phyloP scores from a whole-genome alignment of 2,113 vertebrate species.

The Scolopax mira region DNA sequence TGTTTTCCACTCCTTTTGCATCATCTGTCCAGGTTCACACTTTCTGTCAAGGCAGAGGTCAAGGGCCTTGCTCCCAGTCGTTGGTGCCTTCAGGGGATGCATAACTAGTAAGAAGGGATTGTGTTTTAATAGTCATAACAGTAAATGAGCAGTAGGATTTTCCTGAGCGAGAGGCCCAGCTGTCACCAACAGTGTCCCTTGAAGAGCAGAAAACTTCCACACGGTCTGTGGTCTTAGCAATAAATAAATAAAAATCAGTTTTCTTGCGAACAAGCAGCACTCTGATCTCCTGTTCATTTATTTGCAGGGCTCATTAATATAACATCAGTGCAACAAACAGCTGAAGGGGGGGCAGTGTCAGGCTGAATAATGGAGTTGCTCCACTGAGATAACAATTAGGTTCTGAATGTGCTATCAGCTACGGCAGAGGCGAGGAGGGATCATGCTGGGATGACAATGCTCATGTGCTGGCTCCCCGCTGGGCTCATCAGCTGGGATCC shows the following conservation, averaged over 20 bases:
- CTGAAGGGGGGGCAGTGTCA: slow-evolving; percentile 75
- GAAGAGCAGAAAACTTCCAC: slow-evolving; percentile 12
- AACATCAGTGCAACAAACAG: slow-evolving; percentile 82
- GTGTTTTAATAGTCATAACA: neutral
- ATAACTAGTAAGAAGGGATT: neutral
- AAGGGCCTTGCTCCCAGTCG: neutral
- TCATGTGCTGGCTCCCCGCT: slow-evolving; percentile 21
- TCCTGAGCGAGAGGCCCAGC: neutral
- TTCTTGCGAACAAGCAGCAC: slow-evolving; percentile 62
- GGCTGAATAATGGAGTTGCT: slow-evolving; percentile 80
- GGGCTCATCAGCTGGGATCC: slow-evolving; percentile 47
- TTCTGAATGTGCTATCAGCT: slow-evolving; percentile 75
- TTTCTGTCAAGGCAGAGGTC: neutral
- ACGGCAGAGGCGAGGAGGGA: slow-evolving; percentile 66
- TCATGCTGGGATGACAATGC: slow-evolving; percentile 52
- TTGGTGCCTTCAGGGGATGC: fast-evolving
- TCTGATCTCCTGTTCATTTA: slow-evolving; percentile 77
- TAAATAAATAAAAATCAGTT: slow-evolving; percentile 69
- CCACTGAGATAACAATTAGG: slow-evolving; percentile 82
- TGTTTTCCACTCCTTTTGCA: neutral
- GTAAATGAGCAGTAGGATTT: neutral
- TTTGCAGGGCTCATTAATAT: slow-evolving; percentile 82
- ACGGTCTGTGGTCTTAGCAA: slow-evolving; percentile 38
- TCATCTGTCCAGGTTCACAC: neutral
- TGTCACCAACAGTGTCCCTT: neutral